Conservation (phyloP, 2,888 invertebrate species). For the Pinctada fucata region DNA sequence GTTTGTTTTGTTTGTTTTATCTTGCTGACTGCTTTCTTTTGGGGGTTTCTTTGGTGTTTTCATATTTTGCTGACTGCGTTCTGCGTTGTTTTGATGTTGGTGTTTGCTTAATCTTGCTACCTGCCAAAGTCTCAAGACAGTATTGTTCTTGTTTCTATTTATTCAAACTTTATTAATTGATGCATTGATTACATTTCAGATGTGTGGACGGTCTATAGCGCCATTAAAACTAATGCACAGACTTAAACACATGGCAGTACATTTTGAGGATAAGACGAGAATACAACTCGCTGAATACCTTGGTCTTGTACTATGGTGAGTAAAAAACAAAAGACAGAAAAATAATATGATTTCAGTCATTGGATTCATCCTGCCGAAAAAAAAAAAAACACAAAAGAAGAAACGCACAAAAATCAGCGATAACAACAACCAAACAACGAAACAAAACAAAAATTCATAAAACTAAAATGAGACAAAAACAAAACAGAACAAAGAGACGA, state of each 20-base stretch:
- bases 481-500: too few species aligned
- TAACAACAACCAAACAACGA: too few species aligned
- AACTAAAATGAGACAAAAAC: too few species aligned
- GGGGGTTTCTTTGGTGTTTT: too few species aligned
- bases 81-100: too few species aligned
- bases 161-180: not conserved
- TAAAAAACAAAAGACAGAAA: not conserved
- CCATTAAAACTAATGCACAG: constrained; percentile 73
- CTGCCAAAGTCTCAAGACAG: too few species aligned
- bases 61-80: too few species aligned
- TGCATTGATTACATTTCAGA: constrained; percentile 52
- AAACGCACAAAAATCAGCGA: not conserved
- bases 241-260: constrained; percentile 69
- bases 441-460: too few species aligned
- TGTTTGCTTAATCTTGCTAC: too few species aligned
- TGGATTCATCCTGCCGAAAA: not conserved
- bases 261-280: constrained; percentile 66
- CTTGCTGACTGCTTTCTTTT: too few species aligned
- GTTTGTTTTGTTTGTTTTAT: too few species aligned
- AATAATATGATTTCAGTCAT: not conserved
- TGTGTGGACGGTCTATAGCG: constrained; percentile 72
- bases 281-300: constrained; percentile 74
- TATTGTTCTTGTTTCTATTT: too few species aligned
- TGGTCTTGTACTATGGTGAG: constrained; percentile 73
- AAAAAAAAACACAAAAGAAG: not conserved